Conservation (phyloP, 2,113 vertebrate species). For the Ibidorhyncha struthersii region DNA sequence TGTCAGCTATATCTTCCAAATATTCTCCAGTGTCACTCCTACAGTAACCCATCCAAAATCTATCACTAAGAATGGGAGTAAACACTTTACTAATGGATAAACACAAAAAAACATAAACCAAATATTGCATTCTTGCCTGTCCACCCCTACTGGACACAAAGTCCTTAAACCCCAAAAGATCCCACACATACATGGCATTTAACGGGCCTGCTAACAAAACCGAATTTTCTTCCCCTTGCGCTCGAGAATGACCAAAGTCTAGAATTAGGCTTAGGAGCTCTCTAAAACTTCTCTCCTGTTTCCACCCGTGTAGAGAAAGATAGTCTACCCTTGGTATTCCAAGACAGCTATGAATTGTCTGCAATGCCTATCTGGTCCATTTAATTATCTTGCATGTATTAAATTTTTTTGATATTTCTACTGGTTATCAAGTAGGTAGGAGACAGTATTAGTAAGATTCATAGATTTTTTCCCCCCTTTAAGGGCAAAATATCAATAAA, state of each 20-base stretch:
- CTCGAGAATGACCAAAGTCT: not conserved
- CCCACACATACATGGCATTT: not conserved
- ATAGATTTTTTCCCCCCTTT: not conserved
- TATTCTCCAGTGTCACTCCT: not conserved
- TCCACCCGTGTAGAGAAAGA: not conserved
- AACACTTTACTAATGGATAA: not conserved
- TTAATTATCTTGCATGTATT: not conserved
- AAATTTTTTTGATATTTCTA: not conserved
- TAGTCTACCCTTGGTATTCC: not conserved
- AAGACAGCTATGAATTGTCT: not conserved
- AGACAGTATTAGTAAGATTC: not conserved
- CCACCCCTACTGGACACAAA: not conserved
- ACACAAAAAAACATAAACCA: not conserved
- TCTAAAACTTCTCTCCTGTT: not conserved
- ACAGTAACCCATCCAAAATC: not conserved
- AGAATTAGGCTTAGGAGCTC: not conserved
- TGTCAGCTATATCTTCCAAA: not conserved
- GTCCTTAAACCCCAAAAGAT: not conserved
- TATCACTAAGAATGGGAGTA: not conserved
- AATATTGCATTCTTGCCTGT: not conserved
- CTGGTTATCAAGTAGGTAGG: not conserved
- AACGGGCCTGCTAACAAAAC: not conserved
- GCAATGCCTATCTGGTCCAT: not conserved
- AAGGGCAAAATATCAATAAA: not conserved
- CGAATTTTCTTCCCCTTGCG: not conserved